Conservation (phyloP, 2,888 invertebrate species). For the Melipona beecheii region DNA sequence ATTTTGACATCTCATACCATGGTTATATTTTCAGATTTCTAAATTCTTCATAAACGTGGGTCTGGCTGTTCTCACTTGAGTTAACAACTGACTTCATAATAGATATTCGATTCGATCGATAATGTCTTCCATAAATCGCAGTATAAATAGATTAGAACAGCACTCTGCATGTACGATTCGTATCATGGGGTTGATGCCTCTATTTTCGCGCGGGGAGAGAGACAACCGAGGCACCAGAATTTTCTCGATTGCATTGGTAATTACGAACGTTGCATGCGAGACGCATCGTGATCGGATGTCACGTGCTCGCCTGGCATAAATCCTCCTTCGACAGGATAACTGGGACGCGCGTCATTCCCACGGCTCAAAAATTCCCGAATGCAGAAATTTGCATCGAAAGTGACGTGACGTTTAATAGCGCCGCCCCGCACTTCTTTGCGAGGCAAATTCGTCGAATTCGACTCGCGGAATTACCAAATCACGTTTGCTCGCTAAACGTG, state of each 20-base stretch:
- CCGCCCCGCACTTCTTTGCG: neutral
- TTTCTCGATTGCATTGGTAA: constrained; percentile 34
- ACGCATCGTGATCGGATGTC: constrained; percentile 28
- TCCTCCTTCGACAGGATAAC: constrained; percentile 19
- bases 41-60: neutral
- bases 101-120: neutral
- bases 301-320: constrained; percentile 29
- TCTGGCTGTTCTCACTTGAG: neutral
- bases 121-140: neutral
- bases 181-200: neutral
- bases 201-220: constrained; percentile 14
- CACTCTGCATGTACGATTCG: neutral
- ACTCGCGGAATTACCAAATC: constrained; percentile 13
- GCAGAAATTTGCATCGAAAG: constrained; percentile 24
- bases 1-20: no score
- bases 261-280: constrained; percentile 39
- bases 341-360: neutral
- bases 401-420: constrained; percentile 8
- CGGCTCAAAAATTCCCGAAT: constrained; percentile 18
- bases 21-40: neutral
- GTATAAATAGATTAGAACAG: neutral
- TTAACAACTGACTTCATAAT: neutral
- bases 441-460: constrained; percentile 30
- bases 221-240: constrained; percentile 37
- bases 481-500: neutral